These are phyloP conservation scores for Chelon auratus DNA, from an alignment of 2,797 vertebrate genomes.

Conservation along the genomic window DNA sequence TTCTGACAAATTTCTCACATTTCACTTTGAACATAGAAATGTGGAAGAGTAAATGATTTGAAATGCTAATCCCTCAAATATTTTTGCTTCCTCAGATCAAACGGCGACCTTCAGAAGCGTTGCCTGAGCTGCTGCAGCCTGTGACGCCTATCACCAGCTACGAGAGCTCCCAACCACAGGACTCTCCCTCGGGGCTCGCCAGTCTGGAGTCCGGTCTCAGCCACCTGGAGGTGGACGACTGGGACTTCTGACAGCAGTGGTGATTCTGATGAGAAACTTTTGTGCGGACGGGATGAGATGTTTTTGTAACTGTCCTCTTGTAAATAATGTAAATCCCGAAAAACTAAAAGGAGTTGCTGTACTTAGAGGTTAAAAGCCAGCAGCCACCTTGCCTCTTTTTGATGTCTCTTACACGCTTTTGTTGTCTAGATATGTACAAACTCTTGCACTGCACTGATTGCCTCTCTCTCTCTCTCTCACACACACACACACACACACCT, in stretches of 20 bases:
- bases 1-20: not conserved
- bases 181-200: constrained; percentile 87
- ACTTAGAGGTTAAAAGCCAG: constrained; percentile 68
- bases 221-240: constrained; percentile 95
- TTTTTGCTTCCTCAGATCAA: constrained; percentile 87
- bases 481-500: constrained; percentile 22
- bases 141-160: constrained; percentile 90
- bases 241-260: constrained; percentile 92
- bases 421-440: constrained; percentile 67
- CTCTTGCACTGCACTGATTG: constrained; percentile 65
- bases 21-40: not conserved
- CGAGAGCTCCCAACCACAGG: constrained; percentile 83
- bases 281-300: constrained; percentile 30
- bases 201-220: constrained; percentile 92
- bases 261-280: constrained; percentile 32
- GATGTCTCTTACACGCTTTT: constrained; percentile 52
- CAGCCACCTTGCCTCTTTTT: constrained; percentile 68
- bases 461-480: constrained; percentile 20
- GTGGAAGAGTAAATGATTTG: not conserved
- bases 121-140: constrained; percentile 92
- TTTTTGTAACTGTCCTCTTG: constrained; percentile 55
- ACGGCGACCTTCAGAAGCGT: constrained; percentile 91
- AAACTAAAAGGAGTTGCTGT: constrained; percentile 43
- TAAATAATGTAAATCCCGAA: constrained; percentile 60
- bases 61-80: not conserved